Conservation (phyloP, 2,113 vertebrate species). For the Numenius arquata region DNA sequence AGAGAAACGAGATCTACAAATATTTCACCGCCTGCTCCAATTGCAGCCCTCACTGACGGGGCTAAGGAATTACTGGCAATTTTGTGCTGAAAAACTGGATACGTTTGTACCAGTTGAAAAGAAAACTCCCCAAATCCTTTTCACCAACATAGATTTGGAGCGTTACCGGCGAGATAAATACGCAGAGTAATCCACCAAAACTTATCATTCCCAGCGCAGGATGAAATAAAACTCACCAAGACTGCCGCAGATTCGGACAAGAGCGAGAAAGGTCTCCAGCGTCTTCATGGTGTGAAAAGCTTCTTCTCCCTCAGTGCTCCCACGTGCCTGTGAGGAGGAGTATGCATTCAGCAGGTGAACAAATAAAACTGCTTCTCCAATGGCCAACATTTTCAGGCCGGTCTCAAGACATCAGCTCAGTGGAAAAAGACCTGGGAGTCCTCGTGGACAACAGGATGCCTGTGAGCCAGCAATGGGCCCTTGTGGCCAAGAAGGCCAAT, state of each 20-base stretch:
- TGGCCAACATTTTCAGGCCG: not conserved
- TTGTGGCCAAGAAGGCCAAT: too few relatives aligned
- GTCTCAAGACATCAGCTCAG: not conserved
- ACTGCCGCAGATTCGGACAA: not conserved
- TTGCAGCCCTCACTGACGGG: not conserved
- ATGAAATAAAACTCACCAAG: not conserved
- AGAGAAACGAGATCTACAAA: not conserved
- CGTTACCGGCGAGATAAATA: not conserved
- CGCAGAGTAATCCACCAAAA: not conserved
- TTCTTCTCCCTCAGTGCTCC: not conserved
- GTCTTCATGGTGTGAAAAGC: not conserved
- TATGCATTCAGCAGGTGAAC: not conserved
- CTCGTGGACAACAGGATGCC: too few relatives aligned
- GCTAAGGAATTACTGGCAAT: rapidly evolving
- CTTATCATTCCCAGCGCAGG: not conserved
- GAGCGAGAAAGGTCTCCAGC: not conserved
- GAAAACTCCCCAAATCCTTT: not conserved
- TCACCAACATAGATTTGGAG: not conserved
- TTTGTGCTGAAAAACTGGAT: not conserved
- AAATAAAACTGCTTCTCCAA: not conserved
- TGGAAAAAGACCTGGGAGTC: too few relatives aligned
- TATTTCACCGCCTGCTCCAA: not conserved
- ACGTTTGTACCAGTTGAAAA: not conserved
- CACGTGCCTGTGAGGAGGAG: not conserved
- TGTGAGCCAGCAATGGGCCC: too few relatives aligned